These are phyloP conservation scores for Myotis findleyi DNA, from an alignment of 2,797 vertebrate genomes.

Conservation along the genomic window DNA sequence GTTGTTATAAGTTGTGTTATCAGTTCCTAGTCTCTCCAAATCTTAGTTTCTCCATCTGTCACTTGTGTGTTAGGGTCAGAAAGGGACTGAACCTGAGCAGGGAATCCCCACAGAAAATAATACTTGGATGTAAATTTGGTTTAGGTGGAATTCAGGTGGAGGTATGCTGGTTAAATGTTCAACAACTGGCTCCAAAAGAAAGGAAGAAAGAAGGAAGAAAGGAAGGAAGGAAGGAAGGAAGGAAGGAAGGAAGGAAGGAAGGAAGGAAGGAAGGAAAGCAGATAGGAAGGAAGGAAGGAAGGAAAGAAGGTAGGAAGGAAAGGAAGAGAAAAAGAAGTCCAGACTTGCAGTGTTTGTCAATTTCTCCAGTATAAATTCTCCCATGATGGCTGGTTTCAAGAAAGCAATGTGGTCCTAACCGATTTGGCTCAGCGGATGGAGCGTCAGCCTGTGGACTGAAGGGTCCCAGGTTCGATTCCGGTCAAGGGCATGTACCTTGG, in stretches of 20 bases:
- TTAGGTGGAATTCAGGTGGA: too few species aligned
- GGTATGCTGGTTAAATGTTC: too few species aligned
- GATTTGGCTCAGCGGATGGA: too few species aligned
- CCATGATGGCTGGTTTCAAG: not conserved
- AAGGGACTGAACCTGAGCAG: not conserved
- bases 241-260: too few species aligned
- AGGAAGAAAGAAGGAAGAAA: too few species aligned
- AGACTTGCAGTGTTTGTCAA: accelerated
- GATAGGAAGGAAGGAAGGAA: too few species aligned
- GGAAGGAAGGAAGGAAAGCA: accelerated
- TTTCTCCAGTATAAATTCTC: not conserved
- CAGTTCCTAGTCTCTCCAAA: not conserved
- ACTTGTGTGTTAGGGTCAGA: not conserved
- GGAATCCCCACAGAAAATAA: not conserved
- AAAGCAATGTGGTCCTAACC: too few species aligned
- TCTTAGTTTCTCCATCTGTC: not conserved
- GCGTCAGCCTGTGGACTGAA: too few species aligned
- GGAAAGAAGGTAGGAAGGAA: accelerated
- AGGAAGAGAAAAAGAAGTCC: not conserved
- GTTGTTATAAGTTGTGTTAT: accelerated
- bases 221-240: too few species aligned
- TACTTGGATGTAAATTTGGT: too few species aligned
- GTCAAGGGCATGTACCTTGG: too few species aligned
- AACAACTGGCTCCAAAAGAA: accelerated
- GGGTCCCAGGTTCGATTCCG: too few species aligned